phyloP scores from a whole-genome alignment of 2,888 invertebrate species.

The Torymus aiolomorphi region DNA sequence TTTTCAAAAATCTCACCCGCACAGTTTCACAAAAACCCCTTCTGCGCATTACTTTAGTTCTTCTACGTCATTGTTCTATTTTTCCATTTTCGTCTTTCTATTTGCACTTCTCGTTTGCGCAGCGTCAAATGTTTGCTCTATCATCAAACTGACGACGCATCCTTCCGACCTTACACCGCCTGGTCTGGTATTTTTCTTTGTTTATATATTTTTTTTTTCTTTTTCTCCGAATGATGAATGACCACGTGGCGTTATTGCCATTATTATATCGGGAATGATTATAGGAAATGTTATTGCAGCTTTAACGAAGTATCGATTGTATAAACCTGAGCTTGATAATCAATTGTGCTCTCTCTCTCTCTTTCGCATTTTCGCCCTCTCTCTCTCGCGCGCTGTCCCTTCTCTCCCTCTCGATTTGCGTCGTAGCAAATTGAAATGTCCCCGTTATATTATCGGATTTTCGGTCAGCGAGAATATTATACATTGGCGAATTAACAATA shows the following conservation, averaged over 20 bases:
- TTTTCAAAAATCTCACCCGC: no score
- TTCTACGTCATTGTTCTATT: neutral
- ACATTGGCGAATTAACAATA: no score
- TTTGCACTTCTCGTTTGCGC: neutral
- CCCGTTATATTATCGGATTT: no score
- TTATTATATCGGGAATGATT: neutral
- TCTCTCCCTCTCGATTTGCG: no score
- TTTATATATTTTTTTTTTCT: neutral
- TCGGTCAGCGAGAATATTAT: no score
- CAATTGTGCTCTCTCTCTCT: no score
- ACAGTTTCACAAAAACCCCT: no score
- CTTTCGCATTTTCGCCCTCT: no score
- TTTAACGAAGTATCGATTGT: no score
- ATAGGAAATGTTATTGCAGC: conserved; percentile 1
- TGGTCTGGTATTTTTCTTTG: neutral
- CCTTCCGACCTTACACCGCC: neutral
- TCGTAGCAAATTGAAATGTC: no score
- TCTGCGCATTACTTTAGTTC: neutral
- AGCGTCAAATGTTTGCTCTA: conserved; percentile 13
- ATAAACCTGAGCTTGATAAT: no score
- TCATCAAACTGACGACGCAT: conserved; percentile 14
- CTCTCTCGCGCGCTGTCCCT: no score
- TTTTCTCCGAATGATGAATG: neutral
- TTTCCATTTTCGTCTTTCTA: neutral
- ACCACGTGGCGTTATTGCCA: neutral